Evolutionary conservation across 2,797 vertebrate genomes (phyloP), one percentile per base, ranked within the genome.

Genomic region (Sebastes hubbsi): DNA sequence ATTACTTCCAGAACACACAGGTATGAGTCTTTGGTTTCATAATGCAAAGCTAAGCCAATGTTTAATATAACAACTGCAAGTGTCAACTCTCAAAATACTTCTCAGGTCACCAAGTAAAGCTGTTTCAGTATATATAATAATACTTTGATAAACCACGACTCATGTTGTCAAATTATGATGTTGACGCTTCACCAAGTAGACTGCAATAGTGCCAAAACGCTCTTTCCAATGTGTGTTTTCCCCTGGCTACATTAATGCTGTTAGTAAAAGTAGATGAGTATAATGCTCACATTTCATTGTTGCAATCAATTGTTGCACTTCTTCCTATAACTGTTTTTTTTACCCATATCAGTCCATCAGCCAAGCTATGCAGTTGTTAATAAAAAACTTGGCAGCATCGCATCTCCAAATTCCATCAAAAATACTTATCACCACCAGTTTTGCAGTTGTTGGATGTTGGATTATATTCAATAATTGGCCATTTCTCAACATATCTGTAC

Each of bases 1-100:
- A 98, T 87, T 98, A 98, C 93, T 98, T 98, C 94, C 97, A 98
- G 91, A 98, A 98, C 92, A 98, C 97, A 42, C 97, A 98, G 96
- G 97, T 97, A 93, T 22, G 79, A 56, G 6, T 27, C 36, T 27
- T 27, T 18, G 7, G 22, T 9, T 56, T 32, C 22, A 32, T 29
- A 25, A 46, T 20, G 13, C 32, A 36, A 78, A 64, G 58, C 13
- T 42, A 29, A 66, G 65, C 29, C 27, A 16, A 27, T 68, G 20
- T 34, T 75, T 66, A 32, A 13, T 14, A 18, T 38, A 24, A 14
- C 13, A 68, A 25, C 12, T 6, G 20, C 11, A 14, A 18, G 34
- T 62, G 13, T 34, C 20, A 69, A 55, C 76, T 66, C 9, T 62
- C 9, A 24, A 24, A 46, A 56, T 61, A 27, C 12, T 9, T 74